Evolutionary conservation across 2,888 invertebrate genomes (phyloP).

Genomic region (Polylopha cassiicola): DNA sequence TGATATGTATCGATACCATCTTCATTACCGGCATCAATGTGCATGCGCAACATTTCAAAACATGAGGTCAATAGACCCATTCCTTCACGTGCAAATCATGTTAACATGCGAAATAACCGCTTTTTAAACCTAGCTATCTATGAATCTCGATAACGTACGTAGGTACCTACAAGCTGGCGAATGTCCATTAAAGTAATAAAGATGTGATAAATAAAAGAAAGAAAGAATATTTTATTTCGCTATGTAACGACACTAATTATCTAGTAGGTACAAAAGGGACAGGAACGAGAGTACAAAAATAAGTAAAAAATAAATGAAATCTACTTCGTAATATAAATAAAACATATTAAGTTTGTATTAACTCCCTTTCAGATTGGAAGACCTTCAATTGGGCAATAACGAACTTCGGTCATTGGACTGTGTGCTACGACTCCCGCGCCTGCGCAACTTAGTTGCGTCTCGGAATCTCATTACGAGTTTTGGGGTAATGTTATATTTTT

Average conservation of each 20-base stretch:
- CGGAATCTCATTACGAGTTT: slow-evolving; percentile 56
- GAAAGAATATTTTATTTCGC: slow-evolving; percentile 27
- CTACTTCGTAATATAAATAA: too few relatives aligned
- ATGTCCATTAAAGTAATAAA: too few relatives aligned
- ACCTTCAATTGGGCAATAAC: slow-evolving; percentile 84
- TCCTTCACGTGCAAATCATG: slow-evolving; percentile 17
- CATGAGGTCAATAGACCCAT: slow-evolving; percentile 16
- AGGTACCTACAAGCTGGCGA: too few relatives aligned
- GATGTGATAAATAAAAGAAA: too few relatives aligned
- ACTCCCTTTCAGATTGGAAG: slow-evolving; percentile 83
- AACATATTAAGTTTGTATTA: too few relatives aligned
- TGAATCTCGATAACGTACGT: too few relatives aligned
- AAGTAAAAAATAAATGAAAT: too few relatives aligned
- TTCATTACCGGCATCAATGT: slow-evolving; percentile 9
- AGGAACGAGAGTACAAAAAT: too few relatives aligned
- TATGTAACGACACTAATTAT: slow-evolving; percentile 29
- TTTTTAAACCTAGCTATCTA: too few relatives aligned
- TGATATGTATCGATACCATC: too few relatives aligned
- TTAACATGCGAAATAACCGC: slow-evolving; percentile 9
- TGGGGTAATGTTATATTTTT: slow-evolving; percentile 38
- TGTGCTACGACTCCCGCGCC: slow-evolving; percentile 76
- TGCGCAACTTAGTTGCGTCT: slow-evolving; percentile 77
- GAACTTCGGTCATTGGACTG: slow-evolving; percentile 79
- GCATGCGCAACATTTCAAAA: slow-evolving; percentile 14
- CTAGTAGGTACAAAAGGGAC: slow-evolving; percentile 23